Conservation (phyloP, 1,140 invertebrate species). For the Drosophila funebris region DNA sequence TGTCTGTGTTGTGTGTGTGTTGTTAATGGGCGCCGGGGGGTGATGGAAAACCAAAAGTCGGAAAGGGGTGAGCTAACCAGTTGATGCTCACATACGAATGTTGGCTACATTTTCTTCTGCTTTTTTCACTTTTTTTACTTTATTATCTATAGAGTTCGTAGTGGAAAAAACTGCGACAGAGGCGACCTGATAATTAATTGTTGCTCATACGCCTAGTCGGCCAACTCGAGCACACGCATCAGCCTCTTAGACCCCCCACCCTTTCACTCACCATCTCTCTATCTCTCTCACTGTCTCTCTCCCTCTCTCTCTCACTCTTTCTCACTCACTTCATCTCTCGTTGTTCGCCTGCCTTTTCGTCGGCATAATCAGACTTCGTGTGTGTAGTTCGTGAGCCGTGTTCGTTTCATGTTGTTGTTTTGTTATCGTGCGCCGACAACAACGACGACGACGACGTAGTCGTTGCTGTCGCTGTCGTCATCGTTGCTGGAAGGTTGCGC, state of each 20-base stretch:
- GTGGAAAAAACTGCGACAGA: constrained; percentile 61
- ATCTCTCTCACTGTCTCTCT: background rate
- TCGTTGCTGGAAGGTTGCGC: constrained; percentile 50
- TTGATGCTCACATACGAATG: background rate
- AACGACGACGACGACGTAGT: constrained; percentile 53
- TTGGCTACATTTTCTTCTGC: constrained; percentile 19
- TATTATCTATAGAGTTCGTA: constrained; percentile 59
- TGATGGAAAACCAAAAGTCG: background rate
- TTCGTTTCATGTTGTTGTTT: constrained; percentile 68
- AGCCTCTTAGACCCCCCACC: background rate
- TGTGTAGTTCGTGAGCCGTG: constrained; percentile 31
- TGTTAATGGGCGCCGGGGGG: constrained; percentile 52
- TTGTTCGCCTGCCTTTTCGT: constrained; percentile 13
- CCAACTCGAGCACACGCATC: constrained; percentile 21
- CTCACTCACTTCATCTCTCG: background rate
- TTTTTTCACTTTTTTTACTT: constrained; percentile 37
- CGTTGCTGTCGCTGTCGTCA: constrained; percentile 47
- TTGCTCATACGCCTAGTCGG: constrained; percentile 62
- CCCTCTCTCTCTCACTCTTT: background rate
- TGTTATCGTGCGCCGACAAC: constrained; percentile 77
- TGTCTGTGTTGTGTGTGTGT: constrained; percentile 39
- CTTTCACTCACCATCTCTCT: background rate
- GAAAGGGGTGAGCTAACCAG: background rate
- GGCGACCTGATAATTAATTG: constrained; percentile 76
- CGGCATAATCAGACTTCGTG: constrained; percentile 73